Conservation (phyloP, 2,797 vertebrate species). For the Mallotus villosus region DNA sequence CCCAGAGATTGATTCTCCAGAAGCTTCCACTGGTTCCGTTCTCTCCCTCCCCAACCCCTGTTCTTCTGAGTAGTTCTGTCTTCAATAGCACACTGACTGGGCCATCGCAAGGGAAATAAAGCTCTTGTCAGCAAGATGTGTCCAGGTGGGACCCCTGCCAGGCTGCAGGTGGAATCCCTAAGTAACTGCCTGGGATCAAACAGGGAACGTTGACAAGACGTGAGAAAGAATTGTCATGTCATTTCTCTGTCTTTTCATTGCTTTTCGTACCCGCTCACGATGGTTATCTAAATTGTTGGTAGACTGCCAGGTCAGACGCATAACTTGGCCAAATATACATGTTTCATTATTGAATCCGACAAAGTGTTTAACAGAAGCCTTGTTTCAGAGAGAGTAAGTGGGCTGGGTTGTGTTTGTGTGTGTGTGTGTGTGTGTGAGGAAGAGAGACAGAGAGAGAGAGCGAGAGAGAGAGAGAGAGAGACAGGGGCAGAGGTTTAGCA, state of each 20-base stretch:
- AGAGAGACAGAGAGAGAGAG: neutral
- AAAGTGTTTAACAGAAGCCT: neutral
- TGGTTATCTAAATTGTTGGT: neutral
- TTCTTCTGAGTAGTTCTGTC: slow-evolving; percentile 32
- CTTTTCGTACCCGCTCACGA: neutral
- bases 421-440: slow-evolving; percentile 16
- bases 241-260: neutral
- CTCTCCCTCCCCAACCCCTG: slow-evolving; percentile 35
- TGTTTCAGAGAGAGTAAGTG: neutral
- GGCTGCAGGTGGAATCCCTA: no score
- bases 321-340: neutral
- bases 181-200: no score
- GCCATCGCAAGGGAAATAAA: slow-evolving; percentile 46
- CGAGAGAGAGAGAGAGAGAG: neutral
- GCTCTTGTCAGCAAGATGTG: slow-evolving; percentile 33
- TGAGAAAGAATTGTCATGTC: neutral
- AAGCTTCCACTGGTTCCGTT: slow-evolving; percentile 51
- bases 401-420: no score
- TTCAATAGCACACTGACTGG: slow-evolving; percentile 46
- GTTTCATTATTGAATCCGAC: neutral
- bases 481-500: neutral
- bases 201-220: neutral
- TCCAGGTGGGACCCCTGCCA: neutral
- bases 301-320: neutral
- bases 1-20: slow-evolving; percentile 50